Conservation (phyloP, 2,888 invertebrate species). For the Salticus scenicus region DNA sequence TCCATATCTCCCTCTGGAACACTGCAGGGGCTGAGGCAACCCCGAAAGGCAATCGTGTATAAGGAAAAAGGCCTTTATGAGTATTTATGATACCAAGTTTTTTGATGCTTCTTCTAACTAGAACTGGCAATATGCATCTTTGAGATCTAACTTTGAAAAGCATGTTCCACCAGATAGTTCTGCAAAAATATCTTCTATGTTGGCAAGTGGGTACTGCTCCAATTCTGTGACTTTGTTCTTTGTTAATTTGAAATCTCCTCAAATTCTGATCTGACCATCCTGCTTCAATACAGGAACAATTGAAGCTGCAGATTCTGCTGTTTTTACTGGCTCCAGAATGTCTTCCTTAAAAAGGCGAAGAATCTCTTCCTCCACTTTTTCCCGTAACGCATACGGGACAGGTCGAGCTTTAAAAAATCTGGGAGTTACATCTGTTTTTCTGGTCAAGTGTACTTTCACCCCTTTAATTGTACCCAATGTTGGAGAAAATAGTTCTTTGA, state of each 20-base stretch:
- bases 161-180: neutral
- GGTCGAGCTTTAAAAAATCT: slow-evolving; percentile 24
- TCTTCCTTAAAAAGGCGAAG: neutral
- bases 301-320: neutral
- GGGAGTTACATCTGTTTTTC: neutral
- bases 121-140: slow-evolving; percentile 38
- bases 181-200: neutral
- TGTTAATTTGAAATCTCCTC: slow-evolving; percentile 22
- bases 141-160: slow-evolving; percentile 28
- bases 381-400: slow-evolving; percentile 13
- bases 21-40: slow-evolving; percentile 35
- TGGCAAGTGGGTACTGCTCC: neutral
- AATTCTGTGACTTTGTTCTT: neutral
- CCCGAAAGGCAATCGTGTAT: slow-evolving; percentile 6
- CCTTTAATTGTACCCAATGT: neutral
- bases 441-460: slow-evolving; percentile 14
- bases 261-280: neutral
- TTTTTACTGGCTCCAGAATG: neutral
- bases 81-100: slow-evolving; percentile 18
- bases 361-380: slow-evolving; percentile 25
- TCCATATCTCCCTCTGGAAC: slow-evolving; percentile 30
- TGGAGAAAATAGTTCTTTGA: neutral
- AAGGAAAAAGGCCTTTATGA: neutral
- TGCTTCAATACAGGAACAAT: slow-evolving; percentile 11
- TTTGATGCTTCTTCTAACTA: slow-evolving; percentile 23